These are phyloP conservation scores for Eptatretus atami DNA, from an alignment of 2,797 vertebrate genomes.

Conservation along the genomic window DNA sequence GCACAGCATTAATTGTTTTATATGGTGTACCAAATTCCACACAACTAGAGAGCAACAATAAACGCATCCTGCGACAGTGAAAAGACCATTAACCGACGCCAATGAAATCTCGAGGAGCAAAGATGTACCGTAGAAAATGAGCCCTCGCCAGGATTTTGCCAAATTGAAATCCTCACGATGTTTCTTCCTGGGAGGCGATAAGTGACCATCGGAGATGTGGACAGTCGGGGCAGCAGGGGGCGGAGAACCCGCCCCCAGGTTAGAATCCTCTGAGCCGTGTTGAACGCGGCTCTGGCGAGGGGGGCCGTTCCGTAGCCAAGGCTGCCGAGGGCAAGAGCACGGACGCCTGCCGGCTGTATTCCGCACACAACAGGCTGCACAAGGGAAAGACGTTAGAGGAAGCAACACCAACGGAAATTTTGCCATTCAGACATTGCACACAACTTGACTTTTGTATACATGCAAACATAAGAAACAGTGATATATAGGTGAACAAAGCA, in stretches of 20 bases:
- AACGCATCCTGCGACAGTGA: too few species aligned
- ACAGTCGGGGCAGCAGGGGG: background rate
- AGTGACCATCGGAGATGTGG: too few species aligned
- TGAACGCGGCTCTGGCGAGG: background rate
- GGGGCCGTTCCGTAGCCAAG: background rate
- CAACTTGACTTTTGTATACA: too few species aligned
- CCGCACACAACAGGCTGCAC: conserved; percentile 1
- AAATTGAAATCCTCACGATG: conserved; percentile 84
- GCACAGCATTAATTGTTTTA: background rate
- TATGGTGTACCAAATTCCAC: too few species aligned
- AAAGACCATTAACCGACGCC: background rate
- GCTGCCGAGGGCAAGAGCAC: conserved; percentile 1
- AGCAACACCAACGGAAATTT: too few species aligned
- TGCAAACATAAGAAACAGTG: too few species aligned
- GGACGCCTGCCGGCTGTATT: conserved; percentile 1
- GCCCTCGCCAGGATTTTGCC: conserved; percentile 87
- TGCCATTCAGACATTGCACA: too few species aligned
- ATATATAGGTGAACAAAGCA: too few species aligned
- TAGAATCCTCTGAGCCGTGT: background rate
- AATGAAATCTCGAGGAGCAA: background rate
- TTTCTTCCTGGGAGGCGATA: conserved; percentile 37
- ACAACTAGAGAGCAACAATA: too few species aligned
- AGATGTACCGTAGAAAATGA: conserved; percentile 70
- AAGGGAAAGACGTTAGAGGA: background rate
- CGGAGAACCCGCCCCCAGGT: conserved; percentile 2